Evolutionary conservation across 2,113 vertebrate species (phyloP).

Genomic region (Actenoides hombroni): DNA sequence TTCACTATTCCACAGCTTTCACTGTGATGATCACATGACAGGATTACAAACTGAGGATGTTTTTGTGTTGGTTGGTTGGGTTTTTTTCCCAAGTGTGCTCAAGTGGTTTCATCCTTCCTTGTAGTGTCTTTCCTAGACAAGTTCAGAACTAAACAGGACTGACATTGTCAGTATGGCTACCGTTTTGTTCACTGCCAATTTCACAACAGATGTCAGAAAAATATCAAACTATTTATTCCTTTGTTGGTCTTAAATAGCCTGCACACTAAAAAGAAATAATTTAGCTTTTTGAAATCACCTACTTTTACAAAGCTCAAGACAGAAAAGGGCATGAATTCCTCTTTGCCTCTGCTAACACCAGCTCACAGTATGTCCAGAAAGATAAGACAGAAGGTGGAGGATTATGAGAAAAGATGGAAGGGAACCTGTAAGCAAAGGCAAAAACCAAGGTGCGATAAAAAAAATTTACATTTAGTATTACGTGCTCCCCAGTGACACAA

Average conservation of each 20-base stretch:
- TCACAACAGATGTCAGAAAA: background rate
- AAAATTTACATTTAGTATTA: background rate
- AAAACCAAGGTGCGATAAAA: background rate
- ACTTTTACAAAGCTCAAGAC: background rate
- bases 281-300: background rate
- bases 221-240: background rate
- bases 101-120: constrained; percentile 1
- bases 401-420: background rate
- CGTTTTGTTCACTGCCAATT: background rate
- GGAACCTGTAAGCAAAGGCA: background rate
- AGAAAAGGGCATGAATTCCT: background rate
- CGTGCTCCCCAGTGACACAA: background rate
- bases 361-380: background rate
- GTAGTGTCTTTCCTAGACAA: background rate
- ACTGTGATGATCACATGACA: background rate
- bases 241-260: background rate
- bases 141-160: background rate
- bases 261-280: background rate
- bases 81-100: background rate
- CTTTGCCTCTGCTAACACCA: background rate
- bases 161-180: background rate
- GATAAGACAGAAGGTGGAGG: background rate
- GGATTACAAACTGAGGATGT: background rate
- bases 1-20: background rate
- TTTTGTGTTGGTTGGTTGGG: background rate